These are phyloP conservation scores for Pseudanteris insignis DNA, from an alignment of 2,888 invertebrate genomes.

Conservation along the genomic window DNA sequence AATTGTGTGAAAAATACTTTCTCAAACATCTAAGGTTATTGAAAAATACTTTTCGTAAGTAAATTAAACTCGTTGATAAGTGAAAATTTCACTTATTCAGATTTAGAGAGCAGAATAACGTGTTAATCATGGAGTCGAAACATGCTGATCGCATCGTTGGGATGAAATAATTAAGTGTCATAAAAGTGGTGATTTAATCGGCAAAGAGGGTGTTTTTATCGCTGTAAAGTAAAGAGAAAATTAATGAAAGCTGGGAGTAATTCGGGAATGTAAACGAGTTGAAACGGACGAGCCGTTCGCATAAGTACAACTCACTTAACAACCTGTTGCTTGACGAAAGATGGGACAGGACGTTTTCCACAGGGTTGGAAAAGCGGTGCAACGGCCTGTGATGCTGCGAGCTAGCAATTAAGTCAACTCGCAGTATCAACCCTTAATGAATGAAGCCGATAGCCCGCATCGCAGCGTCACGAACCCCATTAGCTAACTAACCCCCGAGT, in stretches of 20 bases:
- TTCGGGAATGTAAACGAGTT: constrained; percentile 60
- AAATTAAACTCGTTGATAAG: background rate
- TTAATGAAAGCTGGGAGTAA: constrained; percentile 58
- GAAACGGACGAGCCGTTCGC: constrained; percentile 47
- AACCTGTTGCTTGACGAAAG: constrained; percentile 60
- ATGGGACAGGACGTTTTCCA: constrained; percentile 46
- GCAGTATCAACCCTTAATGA: constrained; percentile 64
- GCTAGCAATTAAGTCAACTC: constrained; percentile 63
- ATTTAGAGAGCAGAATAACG: no score
- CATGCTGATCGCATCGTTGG: no score
- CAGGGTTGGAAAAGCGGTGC: constrained; percentile 48
- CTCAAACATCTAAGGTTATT: no score
- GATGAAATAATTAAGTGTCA: constrained; percentile 7
- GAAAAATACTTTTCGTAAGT: no score
- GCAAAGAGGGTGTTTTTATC: constrained; percentile 16
- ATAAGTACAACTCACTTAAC: constrained; percentile 38
- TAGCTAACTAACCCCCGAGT: constrained; percentile 66
- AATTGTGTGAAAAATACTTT: no score
- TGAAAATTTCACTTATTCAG: no score
- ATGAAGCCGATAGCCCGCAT: constrained; percentile 58
- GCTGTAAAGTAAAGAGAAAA: constrained; percentile 52
- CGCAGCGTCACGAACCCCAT: constrained; percentile 59
- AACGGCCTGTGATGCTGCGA: constrained; percentile 58
- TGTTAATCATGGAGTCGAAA: no score
- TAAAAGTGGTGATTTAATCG: constrained; percentile 19